Percentiles rank a stretch among this genome's conserved stretches.
phyloP scores from a whole-genome alignment of 2,797 vertebrate species.

The Sus cebifrons region DNA sequence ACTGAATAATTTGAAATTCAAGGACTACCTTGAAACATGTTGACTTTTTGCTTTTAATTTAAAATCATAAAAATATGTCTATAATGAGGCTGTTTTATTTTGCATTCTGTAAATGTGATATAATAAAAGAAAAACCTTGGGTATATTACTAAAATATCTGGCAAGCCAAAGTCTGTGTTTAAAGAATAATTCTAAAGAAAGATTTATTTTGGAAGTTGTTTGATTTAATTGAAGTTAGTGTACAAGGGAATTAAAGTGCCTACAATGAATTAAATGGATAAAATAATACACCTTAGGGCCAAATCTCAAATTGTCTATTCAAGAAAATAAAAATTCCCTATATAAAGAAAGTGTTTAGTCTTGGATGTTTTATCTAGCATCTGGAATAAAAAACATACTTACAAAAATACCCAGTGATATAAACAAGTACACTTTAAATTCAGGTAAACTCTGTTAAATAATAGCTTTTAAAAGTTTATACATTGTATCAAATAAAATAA shows the following conservation, averaged over 20 bases:
- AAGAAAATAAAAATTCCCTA: not conserved
- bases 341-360: not conserved
- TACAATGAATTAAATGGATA: not conserved
- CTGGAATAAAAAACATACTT: not conserved
- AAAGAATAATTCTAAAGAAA: not conserved
- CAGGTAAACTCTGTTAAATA: not conserved
- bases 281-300: not conserved
- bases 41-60: slow-evolving; percentile 44
- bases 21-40: slow-evolving; percentile 7
- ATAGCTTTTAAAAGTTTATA: not conserved
- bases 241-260: not conserved
- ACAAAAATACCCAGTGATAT: not conserved
- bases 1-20: slow-evolving; percentile 43
- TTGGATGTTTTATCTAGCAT: not conserved
- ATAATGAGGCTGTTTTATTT: not conserved
- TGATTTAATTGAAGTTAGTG: not conserved
- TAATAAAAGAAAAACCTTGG: not conserved
- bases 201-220: not conserved
- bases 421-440: not conserved
- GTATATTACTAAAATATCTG: not conserved
- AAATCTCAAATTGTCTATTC: slow-evolving; percentile 15
- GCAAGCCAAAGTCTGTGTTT: not conserved
- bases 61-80: not conserved
- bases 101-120: not conserved
- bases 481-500: not conserved